A percentile compares a stretch with the other conserved stretches of the same genome.
phyloP scores from a whole-genome alignment of 2,113 vertebrate species.

The Corapipo altera region DNA sequence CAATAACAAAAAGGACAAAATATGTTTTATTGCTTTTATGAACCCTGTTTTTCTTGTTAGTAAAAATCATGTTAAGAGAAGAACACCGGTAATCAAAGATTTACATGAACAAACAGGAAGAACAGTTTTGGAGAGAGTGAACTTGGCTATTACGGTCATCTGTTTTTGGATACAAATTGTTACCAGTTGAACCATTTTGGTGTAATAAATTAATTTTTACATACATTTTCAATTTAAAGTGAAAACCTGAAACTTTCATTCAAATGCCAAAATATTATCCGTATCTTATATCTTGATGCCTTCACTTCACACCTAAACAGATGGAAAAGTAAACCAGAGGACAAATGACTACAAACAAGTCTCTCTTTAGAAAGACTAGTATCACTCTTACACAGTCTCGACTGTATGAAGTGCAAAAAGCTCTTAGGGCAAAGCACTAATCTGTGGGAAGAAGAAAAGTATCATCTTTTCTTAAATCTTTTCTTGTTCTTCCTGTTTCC shows the following conservation, averaged over 20 bases:
- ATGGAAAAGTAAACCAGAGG: neutral
- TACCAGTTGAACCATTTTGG: neutral
- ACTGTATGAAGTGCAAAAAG: neutral
- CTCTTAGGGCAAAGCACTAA: neutral
- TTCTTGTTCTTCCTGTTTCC: neutral
- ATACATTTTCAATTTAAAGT: neutral
- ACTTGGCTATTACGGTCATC: neutral
- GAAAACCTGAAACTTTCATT: neutral
- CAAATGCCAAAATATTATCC: neutral
- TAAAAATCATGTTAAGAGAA: neutral
- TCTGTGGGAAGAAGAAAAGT: neutral
- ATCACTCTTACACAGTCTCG: neutral
- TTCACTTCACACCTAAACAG: neutral
- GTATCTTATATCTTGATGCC: neutral
- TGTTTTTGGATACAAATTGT: neutral
- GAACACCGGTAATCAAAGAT: neutral
- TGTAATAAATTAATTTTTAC: neutral
- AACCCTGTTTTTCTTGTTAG: neutral
- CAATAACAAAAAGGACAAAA: neutral
- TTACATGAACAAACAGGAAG: neutral
- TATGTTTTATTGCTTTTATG: neutral
- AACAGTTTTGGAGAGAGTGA: neutral
- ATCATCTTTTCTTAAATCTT: neutral
- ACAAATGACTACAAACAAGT: neutral
- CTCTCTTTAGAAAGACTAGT: neutral